Evolutionary conservation across 2,113 vertebrate genomes (phyloP).

Genomic region (Corythoichthys haematopterus): DNA sequence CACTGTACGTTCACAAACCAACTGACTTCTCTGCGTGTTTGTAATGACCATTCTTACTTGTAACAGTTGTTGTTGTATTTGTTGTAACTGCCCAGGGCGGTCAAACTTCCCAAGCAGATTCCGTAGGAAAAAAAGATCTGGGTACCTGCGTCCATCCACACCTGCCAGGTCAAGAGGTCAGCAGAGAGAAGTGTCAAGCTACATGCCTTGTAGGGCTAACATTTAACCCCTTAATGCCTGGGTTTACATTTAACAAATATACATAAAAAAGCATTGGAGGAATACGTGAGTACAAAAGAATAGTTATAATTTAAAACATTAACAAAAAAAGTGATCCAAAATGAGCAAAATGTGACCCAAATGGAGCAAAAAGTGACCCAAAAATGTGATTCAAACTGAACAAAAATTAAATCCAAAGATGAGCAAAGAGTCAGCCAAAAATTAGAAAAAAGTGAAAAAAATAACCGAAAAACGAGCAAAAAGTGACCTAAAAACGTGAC

Average conservation of each 20-base stretch:
- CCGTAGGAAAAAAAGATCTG: conserved; percentile 93
- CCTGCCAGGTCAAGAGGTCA: conserved; percentile 59
- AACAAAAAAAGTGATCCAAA: too few species aligned
- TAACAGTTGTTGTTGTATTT: conserved; percentile 94
- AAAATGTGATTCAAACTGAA: not conserved
- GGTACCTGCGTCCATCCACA: conserved; percentile 94
- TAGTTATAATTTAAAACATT: not conserved
- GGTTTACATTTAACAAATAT: too few species aligned
- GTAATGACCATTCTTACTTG: conserved; percentile 72
- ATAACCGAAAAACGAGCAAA: too few species aligned
- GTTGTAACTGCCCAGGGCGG: conserved; percentile 92
- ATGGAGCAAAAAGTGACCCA: not conserved
- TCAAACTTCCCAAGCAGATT: conserved; percentile 88
- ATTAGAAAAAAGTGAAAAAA: too few species aligned
- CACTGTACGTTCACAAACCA: not conserved
- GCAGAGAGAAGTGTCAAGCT: not conserved
- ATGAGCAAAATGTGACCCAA: not conserved
- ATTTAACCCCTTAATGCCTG: too few species aligned
- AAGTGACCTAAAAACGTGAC: too few species aligned
- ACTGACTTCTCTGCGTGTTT: not conserved
- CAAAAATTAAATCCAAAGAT: too few species aligned
- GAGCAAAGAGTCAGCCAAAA: too few species aligned
- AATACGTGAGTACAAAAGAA: not conserved
- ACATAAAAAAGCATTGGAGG: too few species aligned
- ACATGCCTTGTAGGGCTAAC: not conserved